These are phyloP conservation scores for Ellobius talpinus DNA, from an alignment of 2,113 vertebrate genomes.

Conservation along the genomic window DNA sequence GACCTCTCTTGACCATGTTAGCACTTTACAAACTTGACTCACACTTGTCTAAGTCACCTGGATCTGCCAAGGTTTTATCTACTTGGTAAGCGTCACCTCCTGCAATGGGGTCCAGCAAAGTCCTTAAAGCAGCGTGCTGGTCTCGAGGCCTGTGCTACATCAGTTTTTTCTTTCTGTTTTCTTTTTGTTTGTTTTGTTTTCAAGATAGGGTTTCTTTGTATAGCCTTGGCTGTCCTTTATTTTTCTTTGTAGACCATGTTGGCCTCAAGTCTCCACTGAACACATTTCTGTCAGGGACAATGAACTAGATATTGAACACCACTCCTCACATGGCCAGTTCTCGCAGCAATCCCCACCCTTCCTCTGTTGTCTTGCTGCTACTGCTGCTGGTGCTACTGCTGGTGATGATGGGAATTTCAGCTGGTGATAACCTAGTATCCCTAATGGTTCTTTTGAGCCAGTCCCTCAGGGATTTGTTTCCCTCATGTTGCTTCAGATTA, in stretches of 20 bases:
- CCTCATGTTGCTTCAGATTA: not conserved
- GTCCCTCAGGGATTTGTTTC: not conserved
- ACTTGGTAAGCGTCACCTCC: not conserved
- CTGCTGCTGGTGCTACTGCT: too few relatives aligned
- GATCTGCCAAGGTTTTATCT: not conserved
- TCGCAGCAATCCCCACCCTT: too few relatives aligned
- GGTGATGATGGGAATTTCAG: too few relatives aligned
- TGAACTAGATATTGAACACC: not conserved
- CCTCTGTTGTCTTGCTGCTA: not conserved
- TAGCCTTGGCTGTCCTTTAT: not conserved
- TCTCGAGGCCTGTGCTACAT: not conserved
- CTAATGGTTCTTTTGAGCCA: not conserved
- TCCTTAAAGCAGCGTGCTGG: not conserved
- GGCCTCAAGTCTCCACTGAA: not conserved
- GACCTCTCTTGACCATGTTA: not conserved
- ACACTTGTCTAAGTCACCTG: not conserved
- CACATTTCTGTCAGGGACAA: not conserved
- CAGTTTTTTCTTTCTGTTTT: not conserved
- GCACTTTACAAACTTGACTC: not conserved
- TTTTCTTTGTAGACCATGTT: not conserved
- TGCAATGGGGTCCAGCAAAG: not conserved
- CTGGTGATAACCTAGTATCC: too few relatives aligned
- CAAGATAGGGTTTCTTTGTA: too few relatives aligned
- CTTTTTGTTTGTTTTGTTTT: not conserved
- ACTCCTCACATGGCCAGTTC: not conserved